These are phyloP conservation scores for Drosophila basisetae DNA, from an alignment of 2,888 invertebrate species.

Conservation along the genomic window DNA sequence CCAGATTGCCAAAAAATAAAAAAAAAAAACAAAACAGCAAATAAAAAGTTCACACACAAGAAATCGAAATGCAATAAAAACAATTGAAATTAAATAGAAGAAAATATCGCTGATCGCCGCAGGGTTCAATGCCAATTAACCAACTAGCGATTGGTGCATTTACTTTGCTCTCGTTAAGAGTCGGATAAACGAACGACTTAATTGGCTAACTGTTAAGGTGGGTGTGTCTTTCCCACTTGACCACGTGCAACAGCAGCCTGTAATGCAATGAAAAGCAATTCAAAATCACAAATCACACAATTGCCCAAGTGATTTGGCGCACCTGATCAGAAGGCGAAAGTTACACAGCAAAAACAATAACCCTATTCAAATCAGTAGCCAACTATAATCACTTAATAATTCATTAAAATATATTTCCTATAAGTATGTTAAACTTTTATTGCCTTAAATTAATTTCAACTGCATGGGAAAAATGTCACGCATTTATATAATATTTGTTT, in stretches of 20 bases:
- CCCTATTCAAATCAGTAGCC: background rate
- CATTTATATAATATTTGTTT: conserved; percentile 14
- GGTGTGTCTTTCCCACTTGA: conserved; percentile 39
- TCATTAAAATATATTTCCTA: background rate
- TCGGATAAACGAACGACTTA: conserved; percentile 28
- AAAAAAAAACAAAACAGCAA: conserved; percentile 9
- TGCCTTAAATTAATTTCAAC: background rate
- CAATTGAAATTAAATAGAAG: conserved; percentile 23
- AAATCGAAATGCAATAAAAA: conserved; percentile 1
- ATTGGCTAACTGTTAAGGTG: conserved; percentile 26
- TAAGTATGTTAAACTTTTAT: background rate
- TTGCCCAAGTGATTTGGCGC: background rate
- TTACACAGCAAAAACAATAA: background rate
- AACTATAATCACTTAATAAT: background rate
- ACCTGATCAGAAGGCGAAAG: conserved; percentile 1
- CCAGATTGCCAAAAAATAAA: conserved; percentile 54
- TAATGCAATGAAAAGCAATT: background rate
- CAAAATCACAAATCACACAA: conserved; percentile 1
- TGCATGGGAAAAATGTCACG: background rate
- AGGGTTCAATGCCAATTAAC: conserved; percentile 70
- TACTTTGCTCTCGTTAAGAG: conserved; percentile 21
- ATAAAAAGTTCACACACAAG: background rate
- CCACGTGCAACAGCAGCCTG: conserved; percentile 34
- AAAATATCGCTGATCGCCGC: conserved; percentile 32
- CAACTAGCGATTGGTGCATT: conserved; percentile 60